Base-by-base conservation (phyloP, 1,140 invertebrate genomes). In the Hestina assimilis region DNA sequence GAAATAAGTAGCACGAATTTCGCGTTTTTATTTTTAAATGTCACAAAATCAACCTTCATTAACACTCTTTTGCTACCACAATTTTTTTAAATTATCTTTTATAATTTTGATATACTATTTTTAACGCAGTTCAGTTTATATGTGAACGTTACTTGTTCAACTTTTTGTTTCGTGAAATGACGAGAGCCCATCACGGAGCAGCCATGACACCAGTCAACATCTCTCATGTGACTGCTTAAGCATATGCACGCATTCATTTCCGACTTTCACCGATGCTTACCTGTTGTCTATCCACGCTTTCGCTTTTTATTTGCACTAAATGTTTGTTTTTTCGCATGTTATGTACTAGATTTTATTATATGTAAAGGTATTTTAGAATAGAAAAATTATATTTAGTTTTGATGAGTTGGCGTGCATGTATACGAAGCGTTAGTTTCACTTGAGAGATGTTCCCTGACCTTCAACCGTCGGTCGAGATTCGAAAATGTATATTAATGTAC, bases 371-470 rank as follows among this genome's bases (percentile, higher is more conserved):
- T 53, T 42, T 53, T 1, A 41, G 9, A 41, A 29, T 43, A 33
- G 24, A 43, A 23, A 31, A 12, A 40, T n/a, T 57, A 24, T 14
- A 24, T 28, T 64, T 54, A 52, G 45, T 55, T 41, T 70, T 42
- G 51, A 52, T 60, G 47, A 56, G 57, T 53, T 53, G 24, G 70
- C 69, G 69, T 74, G 80, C 79, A 80, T 78, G 81, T 48, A 48
- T 48, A 33, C 33, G 33, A 14, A 48, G 45, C 45, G 19, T 20
- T 40, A 48, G 29, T 63, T 42, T 75, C 75, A 79, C 79, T 83
- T 87, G 84, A 87, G 84, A 87, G 84, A 87, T 87, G 84, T 86
- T 84, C 75, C 76, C 81, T 81, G 74, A 72, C 78, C 71, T 79
- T 74, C 67, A 67, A 67, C 57, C 76, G 79, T 83, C 78, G 75